Conservation (phyloP, 2,797 vertebrate species). For the Adelosebastes latens region DNA sequence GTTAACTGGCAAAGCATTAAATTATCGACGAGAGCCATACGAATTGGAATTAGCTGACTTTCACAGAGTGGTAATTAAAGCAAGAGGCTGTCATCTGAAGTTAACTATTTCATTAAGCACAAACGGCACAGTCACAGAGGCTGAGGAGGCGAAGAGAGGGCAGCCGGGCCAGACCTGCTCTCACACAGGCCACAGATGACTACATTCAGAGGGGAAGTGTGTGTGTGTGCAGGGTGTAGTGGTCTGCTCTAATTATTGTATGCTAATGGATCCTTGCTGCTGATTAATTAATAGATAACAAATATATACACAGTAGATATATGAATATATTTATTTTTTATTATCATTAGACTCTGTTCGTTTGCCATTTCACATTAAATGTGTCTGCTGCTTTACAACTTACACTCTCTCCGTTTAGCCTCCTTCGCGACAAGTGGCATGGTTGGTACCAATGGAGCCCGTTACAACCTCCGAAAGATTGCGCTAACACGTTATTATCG, state of each 20-base stretch:
- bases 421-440: too few species aligned
- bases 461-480: too few species aligned
- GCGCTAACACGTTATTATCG: too few species aligned
- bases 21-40: constrained; percentile 46
- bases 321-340: too few species aligned
- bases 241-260: constrained; percentile 6
- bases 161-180: neutral
- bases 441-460: too few species aligned
- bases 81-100: constrained; percentile 41
- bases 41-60: constrained; percentile 50
- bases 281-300: constrained; percentile 39
- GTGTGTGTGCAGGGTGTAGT: neutral
- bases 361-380: constrained; percentile 9
- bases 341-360: neutral
- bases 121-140: constrained; percentile 5
- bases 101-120: constrained; percentile 57
- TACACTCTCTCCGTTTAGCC: neutral
- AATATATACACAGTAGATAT: neutral
- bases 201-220: neutral
- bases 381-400: neutral
- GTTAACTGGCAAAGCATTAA: constrained; percentile 57
- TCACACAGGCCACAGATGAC: neutral
- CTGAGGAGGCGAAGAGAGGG: neutral
- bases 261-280: neutral
- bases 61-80: constrained; percentile 58